Evolutionary conservation across 1,140 invertebrate genomes (phyloP).

Genomic region (Lasaia peninsularis): DNA sequence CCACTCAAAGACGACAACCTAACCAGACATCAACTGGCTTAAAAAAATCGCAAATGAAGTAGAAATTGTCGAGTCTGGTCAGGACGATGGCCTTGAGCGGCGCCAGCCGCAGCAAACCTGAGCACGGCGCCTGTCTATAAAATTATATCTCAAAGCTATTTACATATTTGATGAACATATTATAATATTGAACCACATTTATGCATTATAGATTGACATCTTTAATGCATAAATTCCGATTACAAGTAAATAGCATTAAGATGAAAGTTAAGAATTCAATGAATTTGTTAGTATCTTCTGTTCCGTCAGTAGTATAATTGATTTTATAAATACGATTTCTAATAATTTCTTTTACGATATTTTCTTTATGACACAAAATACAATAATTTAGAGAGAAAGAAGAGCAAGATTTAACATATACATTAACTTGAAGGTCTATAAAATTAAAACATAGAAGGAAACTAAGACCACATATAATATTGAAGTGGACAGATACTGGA

Average conservation of each 20-base stretch:
- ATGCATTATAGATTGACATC: slow-evolving; percentile 17
- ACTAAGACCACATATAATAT: slow-evolving; percentile 75
- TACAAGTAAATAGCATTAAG: slow-evolving; percentile 17
- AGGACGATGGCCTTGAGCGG: slow-evolving; percentile 55
- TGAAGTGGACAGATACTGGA: slow-evolving; percentile 66
- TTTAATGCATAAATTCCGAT: slow-evolving; percentile 23
- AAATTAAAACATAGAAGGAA: slow-evolving; percentile 53
- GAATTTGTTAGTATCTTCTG: slow-evolving; percentile 19
- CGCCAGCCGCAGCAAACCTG: slow-evolving; percentile 65
- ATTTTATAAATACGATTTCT: background rate
- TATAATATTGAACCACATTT: slow-evolving; percentile 8
- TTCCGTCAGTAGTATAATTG: slow-evolving; percentile 7
- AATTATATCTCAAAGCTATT: slow-evolving; percentile 48
- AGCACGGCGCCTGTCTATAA: slow-evolving; percentile 60
- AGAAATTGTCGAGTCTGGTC: slow-evolving; percentile 48
- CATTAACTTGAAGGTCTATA: slow-evolving; percentile 56
- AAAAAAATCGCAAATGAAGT: slow-evolving; percentile 20
- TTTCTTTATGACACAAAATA: slow-evolving; percentile 10
- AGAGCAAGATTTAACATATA: slow-evolving; percentile 46
- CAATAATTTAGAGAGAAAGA: slow-evolving; percentile 29
- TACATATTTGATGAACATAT: slow-evolving; percentile 19
- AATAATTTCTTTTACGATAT: background rate
- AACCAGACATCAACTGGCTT: slow-evolving; percentile 49
- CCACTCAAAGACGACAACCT: slow-evolving; percentile 54
- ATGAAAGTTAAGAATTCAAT: slow-evolving; percentile 5